Conservation (phyloP, 2,797 vertebrate species). For the Zalophus californianus region DNA sequence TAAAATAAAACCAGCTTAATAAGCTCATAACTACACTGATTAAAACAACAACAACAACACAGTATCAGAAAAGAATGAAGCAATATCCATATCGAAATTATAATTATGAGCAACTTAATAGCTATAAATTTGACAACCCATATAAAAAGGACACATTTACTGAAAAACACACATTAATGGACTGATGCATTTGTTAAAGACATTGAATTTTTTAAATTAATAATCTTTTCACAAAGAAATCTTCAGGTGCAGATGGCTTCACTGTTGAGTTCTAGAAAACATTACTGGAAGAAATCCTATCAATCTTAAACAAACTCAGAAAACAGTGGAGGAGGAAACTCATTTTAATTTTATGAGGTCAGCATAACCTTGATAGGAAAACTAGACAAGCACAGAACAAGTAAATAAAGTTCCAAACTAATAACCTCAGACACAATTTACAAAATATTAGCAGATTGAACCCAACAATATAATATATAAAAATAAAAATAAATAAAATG, state of each 20-base stretch:
- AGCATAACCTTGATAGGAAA: background rate
- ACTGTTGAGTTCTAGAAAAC: constrained; percentile 53
- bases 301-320: background rate
- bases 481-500: background rate
- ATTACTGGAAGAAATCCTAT: background rate
- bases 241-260: constrained; percentile 48
- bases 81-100: background rate
- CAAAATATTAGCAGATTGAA: background rate
- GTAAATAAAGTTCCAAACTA: background rate
- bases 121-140: background rate
- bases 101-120: background rate
- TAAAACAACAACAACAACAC: background rate
- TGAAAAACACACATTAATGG: constrained; percentile 43
- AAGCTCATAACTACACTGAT: background rate
- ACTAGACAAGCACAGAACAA: background rate
- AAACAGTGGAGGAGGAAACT: constrained; percentile 26
- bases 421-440: background rate
- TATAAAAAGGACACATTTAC: background rate
- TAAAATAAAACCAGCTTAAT: background rate
- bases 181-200: background rate
- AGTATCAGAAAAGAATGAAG: background rate
- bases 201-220: constrained; percentile 54
- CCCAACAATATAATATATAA: background rate
- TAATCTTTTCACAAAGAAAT: constrained; percentile 6
- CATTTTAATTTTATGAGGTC: constrained; percentile 6